Evolutionary conservation across 1,140 invertebrate species (phyloP), one percentile per base, ranked within the genome.

Genomic region (Bombus soroeensis): DNA sequence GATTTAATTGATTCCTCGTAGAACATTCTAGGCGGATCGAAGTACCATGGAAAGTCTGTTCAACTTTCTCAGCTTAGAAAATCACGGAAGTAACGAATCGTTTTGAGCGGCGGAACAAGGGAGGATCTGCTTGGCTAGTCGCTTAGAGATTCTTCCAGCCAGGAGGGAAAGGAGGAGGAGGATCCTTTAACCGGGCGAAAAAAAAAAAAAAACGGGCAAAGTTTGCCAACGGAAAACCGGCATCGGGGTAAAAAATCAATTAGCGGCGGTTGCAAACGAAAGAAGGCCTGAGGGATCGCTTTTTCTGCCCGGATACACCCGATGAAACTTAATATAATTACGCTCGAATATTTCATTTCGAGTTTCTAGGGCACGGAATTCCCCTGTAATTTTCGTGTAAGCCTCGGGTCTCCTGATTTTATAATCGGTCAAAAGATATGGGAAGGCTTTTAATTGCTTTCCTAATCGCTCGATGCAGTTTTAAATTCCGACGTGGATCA

Each of bases 271-370:
- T 66, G 32, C 41, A 32, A 82, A 74, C 39, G 47, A 74, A 72
- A 72, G 37, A 39, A 25, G 70, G n/a, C 80, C 47, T 22, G n/a
- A 47, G 81, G 57, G 57, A 41, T 34, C 32, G 64, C 41, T 66
- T 83, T 75, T 83, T 83, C 72, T 66, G 15, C 32, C 32, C 72
- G 71, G 25, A 66, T 62, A 37, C 59, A 64, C 34, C 6, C 59
- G 57, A 66, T 76, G n/a, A 75, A 64, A 41, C 22, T 43, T 83
- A 76, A 83, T 83, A 43, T 76, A 83, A 83, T 83, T 83, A 83
- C 41, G 32, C 34, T 47, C 28, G 25, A 72, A 64, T 76, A 83
- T 66, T 83, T 83, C 62, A 25, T 32, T 28, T 59, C 34, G 68
- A 4, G 39, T 64, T 83, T 39, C n/a, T 43, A 15, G 22, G 4